Conservation (phyloP, 2,797 vertebrate genomes). For the Acanthurus leucopareius region DNA sequence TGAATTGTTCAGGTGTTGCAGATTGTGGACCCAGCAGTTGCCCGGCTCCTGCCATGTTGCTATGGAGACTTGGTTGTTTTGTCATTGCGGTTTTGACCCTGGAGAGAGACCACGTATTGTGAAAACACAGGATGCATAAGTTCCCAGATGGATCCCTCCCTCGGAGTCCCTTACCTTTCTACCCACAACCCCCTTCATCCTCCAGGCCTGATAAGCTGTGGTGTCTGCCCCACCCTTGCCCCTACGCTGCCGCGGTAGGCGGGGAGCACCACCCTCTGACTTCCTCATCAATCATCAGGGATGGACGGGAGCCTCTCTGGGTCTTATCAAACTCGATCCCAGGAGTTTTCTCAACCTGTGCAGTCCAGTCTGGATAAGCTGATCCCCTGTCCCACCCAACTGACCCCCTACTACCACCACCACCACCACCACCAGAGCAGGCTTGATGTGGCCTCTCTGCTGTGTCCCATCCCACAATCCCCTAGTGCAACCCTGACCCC, state of each 20-base stretch:
- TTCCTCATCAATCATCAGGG: slow-evolving; percentile 83
- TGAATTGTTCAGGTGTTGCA: slow-evolving; percentile 14
- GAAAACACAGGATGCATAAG: slow-evolving; percentile 18
- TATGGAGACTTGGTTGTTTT: slow-evolving; percentile 43
- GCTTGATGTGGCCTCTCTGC: slow-evolving; percentile 51
- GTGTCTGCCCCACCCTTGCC: slow-evolving; percentile 57
- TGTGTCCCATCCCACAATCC: slow-evolving; percentile 46
- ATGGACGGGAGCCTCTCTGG: slow-evolving; percentile 78
- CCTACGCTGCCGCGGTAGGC: slow-evolving; percentile 26
- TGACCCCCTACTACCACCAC: slow-evolving; percentile 6
- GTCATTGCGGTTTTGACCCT: slow-evolving; percentile 40
- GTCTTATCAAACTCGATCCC: slow-evolving; percentile 70
- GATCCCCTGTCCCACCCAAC: slow-evolving; percentile 52
- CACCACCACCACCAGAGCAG: slow-evolving; percentile 21
- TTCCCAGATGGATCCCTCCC: slow-evolving; percentile 43
- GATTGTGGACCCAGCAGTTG: slow-evolving; percentile 26
- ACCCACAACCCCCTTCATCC: slow-evolving; percentile 38
- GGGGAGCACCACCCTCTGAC: slow-evolving; percentile 74
- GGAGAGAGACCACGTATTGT: slow-evolving; percentile 32
- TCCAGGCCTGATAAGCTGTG: slow-evolving; percentile 87
- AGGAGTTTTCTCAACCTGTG: slow-evolving; percentile 81
- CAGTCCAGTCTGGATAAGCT: slow-evolving; percentile 87
- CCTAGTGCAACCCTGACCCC: slow-evolving; percentile 47
- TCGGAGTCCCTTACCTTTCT: slow-evolving; percentile 27
- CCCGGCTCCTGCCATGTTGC: slow-evolving; percentile 33